A percentile compares a stretch with the other conserved stretches of the same genome.
phyloP scores from a whole-genome alignment of 2,888 invertebrate genomes.

The Drosophila paranaensis region DNA sequence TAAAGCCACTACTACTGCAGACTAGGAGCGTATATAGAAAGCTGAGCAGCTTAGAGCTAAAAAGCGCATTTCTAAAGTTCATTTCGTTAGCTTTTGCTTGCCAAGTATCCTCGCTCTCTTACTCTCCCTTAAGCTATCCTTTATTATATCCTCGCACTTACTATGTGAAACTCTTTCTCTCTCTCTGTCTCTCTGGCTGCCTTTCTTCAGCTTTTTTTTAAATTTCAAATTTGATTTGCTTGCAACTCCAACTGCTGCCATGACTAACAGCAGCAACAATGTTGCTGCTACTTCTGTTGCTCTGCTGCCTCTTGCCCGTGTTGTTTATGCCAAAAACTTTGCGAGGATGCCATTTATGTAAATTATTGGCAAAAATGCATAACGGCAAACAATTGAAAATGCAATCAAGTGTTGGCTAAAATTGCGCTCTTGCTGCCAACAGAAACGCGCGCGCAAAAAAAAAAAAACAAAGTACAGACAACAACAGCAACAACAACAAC shows the following conservation, averaged over 20 bases:
- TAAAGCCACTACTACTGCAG: not conserved
- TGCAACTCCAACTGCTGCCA: slow-evolving; percentile 18
- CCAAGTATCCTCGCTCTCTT: not conserved
- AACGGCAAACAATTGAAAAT: slow-evolving; percentile 81
- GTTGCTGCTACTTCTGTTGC: not conserved
- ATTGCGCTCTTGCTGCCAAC: slow-evolving; percentile 55
- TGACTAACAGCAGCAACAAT: slow-evolving; percentile 30
- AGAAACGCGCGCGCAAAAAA: slow-evolving; percentile 26
- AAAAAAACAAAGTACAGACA: slow-evolving; percentile 60
- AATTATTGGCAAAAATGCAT: slow-evolving; percentile 79
- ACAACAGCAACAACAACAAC: slow-evolving; percentile 36
- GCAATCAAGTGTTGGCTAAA: slow-evolving; percentile 81
- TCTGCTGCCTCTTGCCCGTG: slow-evolving; percentile 16
- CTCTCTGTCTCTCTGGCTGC: not conserved
- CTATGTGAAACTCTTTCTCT: too few relatives aligned
- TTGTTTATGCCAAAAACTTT: slow-evolving; percentile 41
- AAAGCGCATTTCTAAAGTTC: not conserved
- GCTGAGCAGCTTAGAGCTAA: too few relatives aligned
- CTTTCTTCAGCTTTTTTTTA: slow-evolving; percentile 7
- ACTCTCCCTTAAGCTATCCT: not conserved
- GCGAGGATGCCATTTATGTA: slow-evolving; percentile 68
- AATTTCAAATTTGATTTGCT: slow-evolving; percentile 16
- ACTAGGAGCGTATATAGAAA: too few relatives aligned
- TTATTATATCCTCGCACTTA: too few relatives aligned
- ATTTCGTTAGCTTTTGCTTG: not conserved